A percentile compares a stretch with the other conserved stretches of the same genome.
Conservation (phyloP, 2,113 vertebrate species). For the Theropithecus gelada region DNA sequence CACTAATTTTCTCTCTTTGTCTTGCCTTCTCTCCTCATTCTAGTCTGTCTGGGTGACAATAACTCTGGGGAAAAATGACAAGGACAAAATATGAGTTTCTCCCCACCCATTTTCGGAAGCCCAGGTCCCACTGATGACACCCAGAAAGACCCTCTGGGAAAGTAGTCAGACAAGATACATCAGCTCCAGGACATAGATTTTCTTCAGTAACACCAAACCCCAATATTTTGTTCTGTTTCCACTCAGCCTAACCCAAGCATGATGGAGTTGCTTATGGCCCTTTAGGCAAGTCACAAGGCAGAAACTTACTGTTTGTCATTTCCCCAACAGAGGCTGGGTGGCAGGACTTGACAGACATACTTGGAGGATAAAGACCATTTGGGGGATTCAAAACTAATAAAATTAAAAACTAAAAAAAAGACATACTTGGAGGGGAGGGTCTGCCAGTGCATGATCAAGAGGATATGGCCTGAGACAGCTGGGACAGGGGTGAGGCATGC, state of each 20-base stretch:
- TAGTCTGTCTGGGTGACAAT: background rate
- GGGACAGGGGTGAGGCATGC: background rate
- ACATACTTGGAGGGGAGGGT: too few relatives aligned
- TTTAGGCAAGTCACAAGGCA: background rate
- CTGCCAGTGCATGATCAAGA: background rate
- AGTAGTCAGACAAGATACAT: background rate
- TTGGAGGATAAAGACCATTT: too few relatives aligned
- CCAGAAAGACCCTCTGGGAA: background rate
- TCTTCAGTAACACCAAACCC: background rate
- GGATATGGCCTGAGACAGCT: too few relatives aligned
- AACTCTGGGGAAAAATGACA: background rate
- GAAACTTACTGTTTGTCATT: background rate
- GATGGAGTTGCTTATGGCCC: background rate
- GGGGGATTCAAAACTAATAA: too few relatives aligned
- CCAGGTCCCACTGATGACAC: background rate
- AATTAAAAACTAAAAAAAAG: too few relatives aligned
- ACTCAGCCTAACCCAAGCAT: background rate
- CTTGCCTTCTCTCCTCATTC: background rate
- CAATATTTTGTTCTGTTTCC: background rate
- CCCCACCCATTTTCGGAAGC: background rate
- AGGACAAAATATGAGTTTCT: background rate
- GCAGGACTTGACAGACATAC: too few relatives aligned
- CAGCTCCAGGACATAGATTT: constrained; percentile 3
- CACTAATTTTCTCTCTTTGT: background rate
- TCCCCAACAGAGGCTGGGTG: background rate